phyloP scores from a whole-genome alignment of 2,888 invertebrate species.

The Xanthostigma xanthostigma region DNA sequence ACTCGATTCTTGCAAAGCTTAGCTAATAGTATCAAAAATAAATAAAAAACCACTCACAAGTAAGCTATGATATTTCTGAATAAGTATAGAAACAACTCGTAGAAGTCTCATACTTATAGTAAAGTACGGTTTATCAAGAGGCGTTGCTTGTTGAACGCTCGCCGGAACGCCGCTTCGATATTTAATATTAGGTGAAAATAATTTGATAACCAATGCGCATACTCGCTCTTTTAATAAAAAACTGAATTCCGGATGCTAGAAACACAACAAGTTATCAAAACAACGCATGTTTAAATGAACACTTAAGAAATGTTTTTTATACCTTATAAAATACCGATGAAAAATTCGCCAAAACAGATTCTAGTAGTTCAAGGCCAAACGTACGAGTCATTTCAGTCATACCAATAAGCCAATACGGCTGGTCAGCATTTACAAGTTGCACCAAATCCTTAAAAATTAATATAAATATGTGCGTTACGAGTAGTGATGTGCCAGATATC shows the following conservation, averaged over 20 bases:
- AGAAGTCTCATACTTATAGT: constrained; percentile 92
- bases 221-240: constrained; percentile 91
- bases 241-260: constrained; percentile 84
- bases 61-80: constrained; percentile 83
- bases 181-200: constrained; percentile 98
- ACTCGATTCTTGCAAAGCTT: neutral
- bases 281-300: constrained; percentile 1
- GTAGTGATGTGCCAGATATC: too few relatives aligned
- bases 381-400: constrained; percentile 96
- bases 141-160: constrained; percentile 44
- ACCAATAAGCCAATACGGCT: constrained; percentile 88
- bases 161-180: constrained; percentile 48
- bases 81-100: constrained; percentile 80
- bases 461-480: constrained; percentile 6
- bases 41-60: constrained; percentile 43
- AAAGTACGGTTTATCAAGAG: constrained; percentile 84
- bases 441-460: constrained; percentile 66
- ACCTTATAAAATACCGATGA: constrained; percentile 75
- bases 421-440: constrained; percentile 90
- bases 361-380: constrained; percentile 88
- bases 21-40: neutral
- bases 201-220: constrained; percentile 93
- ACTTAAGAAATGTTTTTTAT: constrained; percentile 10
- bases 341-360: constrained; percentile 81
- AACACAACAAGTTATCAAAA: constrained; percentile 16